Evolutionary conservation across 2,113 vertebrate species (phyloP).

Genomic region (Pteropus alecto): DNA sequence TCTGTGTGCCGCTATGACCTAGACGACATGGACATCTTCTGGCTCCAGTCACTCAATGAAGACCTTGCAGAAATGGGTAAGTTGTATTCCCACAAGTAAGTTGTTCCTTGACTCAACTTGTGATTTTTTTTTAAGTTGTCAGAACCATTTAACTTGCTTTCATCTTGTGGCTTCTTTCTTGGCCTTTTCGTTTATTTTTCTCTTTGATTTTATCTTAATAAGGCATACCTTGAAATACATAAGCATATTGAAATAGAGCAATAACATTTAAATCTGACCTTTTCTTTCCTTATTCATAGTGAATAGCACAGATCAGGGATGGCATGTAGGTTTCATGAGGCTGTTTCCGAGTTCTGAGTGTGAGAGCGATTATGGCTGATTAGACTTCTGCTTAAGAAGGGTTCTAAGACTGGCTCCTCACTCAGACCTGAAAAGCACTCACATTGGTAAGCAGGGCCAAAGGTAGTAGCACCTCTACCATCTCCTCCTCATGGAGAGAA

Average conservation of each 20-base stretch:
- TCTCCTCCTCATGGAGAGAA: not conserved
- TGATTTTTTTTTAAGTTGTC: not conserved
- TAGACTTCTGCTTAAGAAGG: slow-evolving; percentile 23
- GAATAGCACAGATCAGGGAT: slow-evolving; percentile 1
- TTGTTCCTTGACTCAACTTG: not conserved
- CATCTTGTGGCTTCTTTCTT: slow-evolving; percentile 7
- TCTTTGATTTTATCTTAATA: slow-evolving; percentile 48
- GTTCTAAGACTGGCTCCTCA: slow-evolving; percentile 14
- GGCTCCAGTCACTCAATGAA: slow-evolving; percentile 92
- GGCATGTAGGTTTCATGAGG: not conserved
- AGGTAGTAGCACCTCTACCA: not conserved
- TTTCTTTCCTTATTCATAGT: slow-evolving; percentile 29
- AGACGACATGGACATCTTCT: slow-evolving; percentile 95
- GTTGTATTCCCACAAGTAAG: slow-evolving; percentile 57
- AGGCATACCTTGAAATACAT: slow-evolving; percentile 21
- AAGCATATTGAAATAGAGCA: slow-evolving; percentile 37
- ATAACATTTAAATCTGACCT: slow-evolving; percentile 38
- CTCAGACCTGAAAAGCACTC: not conserved
- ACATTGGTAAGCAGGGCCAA: not conserved
- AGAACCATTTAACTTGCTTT: slow-evolving; percentile 29
- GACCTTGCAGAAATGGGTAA: slow-evolving; percentile 93
- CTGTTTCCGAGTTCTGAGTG: slow-evolving; percentile 14
- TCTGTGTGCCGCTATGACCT: slow-evolving; percentile 96
- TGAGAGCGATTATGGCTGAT: not conserved
- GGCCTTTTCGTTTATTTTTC: slow-evolving; percentile 38